Percentiles rank a stretch among this genome's conserved stretches.
phyloP scores from a whole-genome alignment of 2,113 vertebrate species.

The Corvus hawaiiensis region DNA sequence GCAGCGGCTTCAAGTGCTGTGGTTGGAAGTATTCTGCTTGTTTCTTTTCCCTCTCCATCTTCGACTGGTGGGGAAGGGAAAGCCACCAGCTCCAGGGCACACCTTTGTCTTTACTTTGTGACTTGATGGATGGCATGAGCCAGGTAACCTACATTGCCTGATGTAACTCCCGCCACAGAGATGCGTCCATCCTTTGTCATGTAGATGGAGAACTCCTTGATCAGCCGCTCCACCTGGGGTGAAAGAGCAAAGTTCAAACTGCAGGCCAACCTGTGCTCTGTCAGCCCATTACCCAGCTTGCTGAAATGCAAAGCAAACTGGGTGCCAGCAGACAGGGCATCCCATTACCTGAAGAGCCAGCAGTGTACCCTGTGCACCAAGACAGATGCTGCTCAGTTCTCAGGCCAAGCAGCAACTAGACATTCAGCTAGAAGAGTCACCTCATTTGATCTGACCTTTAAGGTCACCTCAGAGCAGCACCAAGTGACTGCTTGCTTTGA shows the following conservation, averaged over 20 bases:
- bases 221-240: slow-evolving; percentile 87
- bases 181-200: slow-evolving; percentile 98
- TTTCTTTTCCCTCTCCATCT: slow-evolving; percentile 35
- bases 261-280: background rate
- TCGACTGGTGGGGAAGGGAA: background rate
- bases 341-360: background rate
- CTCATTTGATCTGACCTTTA: background rate
- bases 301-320: background rate
- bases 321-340: background rate
- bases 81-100: slow-evolving; percentile 15
- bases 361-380: background rate
- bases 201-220: slow-evolving; percentile 93
- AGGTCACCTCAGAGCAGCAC: background rate
- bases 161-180: slow-evolving; percentile 91
- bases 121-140: slow-evolving; percentile 91
- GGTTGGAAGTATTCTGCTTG: slow-evolving; percentile 31
- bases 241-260: background rate
- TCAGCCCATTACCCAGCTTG: background rate
- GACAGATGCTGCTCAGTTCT: background rate
- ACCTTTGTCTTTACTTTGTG: slow-evolving; percentile 80
- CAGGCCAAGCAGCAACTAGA: background rate
- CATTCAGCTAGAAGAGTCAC: background rate
- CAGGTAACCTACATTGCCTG: slow-evolving; percentile 88
- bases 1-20: background rate
- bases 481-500: background rate